These are phyloP conservation scores for Liparis tanakae DNA, from an alignment of 2,797 vertebrate genomes.

Conservation along the genomic window DNA sequence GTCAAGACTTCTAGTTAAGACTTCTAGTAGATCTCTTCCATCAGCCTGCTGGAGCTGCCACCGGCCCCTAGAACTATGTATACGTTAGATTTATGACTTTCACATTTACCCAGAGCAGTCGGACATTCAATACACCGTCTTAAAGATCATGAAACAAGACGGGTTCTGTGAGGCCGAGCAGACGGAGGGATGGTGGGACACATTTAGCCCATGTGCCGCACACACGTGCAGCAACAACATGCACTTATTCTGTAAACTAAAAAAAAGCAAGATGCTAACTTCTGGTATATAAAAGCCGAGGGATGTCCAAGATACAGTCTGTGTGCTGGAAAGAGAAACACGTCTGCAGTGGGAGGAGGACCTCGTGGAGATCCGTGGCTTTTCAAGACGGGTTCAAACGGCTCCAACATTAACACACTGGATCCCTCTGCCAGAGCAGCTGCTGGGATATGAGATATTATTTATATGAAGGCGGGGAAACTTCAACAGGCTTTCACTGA, in stretches of 20 bases:
- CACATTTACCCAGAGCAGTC: constrained; percentile 19
- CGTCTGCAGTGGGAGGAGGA: constrained; percentile 31
- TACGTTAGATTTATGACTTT: constrained; percentile 28
- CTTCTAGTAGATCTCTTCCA: constrained; percentile 8
- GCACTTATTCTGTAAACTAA: constrained; percentile 8
- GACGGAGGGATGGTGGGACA: constrained; percentile 3
- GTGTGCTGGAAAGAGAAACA: constrained; percentile 29
- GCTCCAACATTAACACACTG: constrained; percentile 67
- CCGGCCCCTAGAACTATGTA: constrained; percentile 8
- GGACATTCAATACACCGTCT: constrained; percentile 12
- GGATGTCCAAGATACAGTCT: constrained; percentile 19
- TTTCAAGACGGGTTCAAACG: constrained; percentile 60
- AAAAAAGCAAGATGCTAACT: constrained; percentile 1
- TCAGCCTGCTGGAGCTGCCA: constrained; percentile 36
- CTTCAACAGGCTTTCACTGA: constrained; percentile 37
- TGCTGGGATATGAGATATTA: constrained; percentile 46
- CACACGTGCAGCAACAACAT: neutral
- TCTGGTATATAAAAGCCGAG: constrained; percentile 23
- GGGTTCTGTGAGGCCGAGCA: constrained; percentile 1
- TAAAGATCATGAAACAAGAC: constrained; percentile 27
- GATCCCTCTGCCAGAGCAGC: constrained; percentile 50
- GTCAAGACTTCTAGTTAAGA: no score
- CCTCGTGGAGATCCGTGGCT: constrained; percentile 29
- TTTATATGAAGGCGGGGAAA: constrained; percentile 51
- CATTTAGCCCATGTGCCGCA: constrained; percentile 21